phyloP scores from a whole-genome alignment of 1,140 invertebrate species.

The Aphelenchoides avenae region DNA sequence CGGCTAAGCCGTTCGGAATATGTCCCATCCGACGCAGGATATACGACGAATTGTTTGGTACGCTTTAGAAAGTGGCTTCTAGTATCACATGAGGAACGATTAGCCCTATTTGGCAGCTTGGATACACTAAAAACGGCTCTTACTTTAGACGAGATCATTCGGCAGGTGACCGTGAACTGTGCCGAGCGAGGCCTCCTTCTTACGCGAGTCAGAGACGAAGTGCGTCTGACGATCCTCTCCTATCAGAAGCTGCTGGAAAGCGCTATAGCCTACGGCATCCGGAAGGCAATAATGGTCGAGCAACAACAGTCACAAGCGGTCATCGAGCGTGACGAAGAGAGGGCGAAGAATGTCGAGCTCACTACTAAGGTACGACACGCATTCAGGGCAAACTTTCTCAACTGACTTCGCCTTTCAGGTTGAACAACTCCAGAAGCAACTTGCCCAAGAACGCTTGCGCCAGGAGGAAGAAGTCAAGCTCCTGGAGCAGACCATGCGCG shows the following conservation, averaged over 20 bases:
- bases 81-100: conserved; percentile 1
- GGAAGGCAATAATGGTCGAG: conserved; percentile 77
- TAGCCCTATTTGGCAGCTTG: conserved; percentile 5
- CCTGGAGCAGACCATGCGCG: conserved; percentile 48
- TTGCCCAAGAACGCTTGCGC: conserved; percentile 37
- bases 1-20: conserved; percentile 90
- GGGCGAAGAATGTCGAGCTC: conserved; percentile 36
- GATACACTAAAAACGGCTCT: conserved; percentile 67
- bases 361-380: conserved; percentile 3
- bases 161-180: conserved; percentile 94
- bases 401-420: conserved; percentile 23
- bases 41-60: conserved; percentile 93
- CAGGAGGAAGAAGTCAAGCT: conserved; percentile 50
- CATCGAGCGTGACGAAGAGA: conserved; percentile 46
- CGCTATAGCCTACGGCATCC: conserved; percentile 92
- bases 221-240: conserved; percentile 88
- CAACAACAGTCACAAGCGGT: conserved; percentile 54
- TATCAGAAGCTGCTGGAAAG: conserved; percentile 92
- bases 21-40: conserved; percentile 87
- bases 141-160: conserved; percentile 80
- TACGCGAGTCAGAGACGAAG: conserved; percentile 85
- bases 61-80: conserved; percentile 40
- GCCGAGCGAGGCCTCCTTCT: conserved; percentile 88
- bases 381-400: neutral
- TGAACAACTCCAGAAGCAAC: conserved; percentile 43